A percentile compares a stretch with the other conserved stretches of the same genome.
Conservation (phyloP, 2,888 invertebrate genomes). For the Mesorhabditis sp. region DNA sequence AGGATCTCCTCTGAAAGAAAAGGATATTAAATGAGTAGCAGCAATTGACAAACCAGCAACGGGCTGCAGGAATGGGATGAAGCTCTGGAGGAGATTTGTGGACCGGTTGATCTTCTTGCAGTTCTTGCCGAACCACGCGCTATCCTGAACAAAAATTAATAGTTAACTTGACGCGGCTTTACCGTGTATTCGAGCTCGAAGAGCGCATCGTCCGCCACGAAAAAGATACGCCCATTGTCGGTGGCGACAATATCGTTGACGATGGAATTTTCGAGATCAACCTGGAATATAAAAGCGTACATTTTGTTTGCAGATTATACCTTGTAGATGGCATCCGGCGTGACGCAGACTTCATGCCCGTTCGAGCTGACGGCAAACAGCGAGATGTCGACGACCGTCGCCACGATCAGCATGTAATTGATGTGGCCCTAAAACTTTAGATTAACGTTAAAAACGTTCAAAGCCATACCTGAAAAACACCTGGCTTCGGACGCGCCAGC, state of each 20-base stretch:
- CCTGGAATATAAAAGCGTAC: constrained; percentile 22
- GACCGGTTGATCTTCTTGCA: constrained; percentile 93
- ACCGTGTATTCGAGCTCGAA: constrained; percentile 91
- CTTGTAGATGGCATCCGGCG: constrained; percentile 71
- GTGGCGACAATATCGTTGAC: constrained; percentile 71
- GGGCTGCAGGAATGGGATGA: constrained; percentile 31
- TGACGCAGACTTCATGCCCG: constrained; percentile 24
- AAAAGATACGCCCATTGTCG: constrained; percentile 80
- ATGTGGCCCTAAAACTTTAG: constrained; percentile 69
- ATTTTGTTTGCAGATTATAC: constrained; percentile 54
- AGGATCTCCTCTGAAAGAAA: constrained; percentile 72
- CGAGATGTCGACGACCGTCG: constrained; percentile 90
- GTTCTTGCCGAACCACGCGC: constrained; percentile 68
- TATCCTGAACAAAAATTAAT: constrained; percentile 12
- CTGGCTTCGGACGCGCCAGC: constrained; percentile 76
- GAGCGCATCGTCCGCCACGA: constrained; percentile 89
- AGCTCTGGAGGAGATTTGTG: constrained; percentile 56
- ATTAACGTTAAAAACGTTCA: neutral
- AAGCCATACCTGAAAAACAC: constrained; percentile 42
- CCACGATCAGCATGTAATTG: constrained; percentile 81
- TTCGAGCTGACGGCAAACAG: constrained; percentile 72
- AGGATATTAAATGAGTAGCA: constrained; percentile 14
- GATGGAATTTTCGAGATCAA: constrained; percentile 44
- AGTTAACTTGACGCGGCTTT: neutral
- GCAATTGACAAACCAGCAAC: constrained; percentile 11